Conservation (phyloP, 2,888 invertebrate species). For the Eupithecia subfuscata region DNA sequence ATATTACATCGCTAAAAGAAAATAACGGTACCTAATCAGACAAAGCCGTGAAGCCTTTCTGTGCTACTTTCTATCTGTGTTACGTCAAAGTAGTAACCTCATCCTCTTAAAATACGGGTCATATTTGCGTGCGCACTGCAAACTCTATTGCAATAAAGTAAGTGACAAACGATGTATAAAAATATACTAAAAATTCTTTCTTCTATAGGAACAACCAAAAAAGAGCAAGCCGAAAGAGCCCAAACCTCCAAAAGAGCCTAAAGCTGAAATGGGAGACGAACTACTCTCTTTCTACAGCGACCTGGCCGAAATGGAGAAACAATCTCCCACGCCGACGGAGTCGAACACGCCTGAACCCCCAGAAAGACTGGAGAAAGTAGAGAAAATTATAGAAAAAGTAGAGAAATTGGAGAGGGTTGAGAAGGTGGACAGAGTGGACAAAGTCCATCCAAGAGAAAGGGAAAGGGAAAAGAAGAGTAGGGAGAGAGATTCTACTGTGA, state of each 20-base stretch:
- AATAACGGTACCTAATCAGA: too few relatives aligned
- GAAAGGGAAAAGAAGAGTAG: conserved; percentile 33
- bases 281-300: conserved; percentile 83
- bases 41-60: too few relatives aligned
- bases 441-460: neutral
- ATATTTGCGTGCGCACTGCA: too few relatives aligned
- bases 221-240: neutral
- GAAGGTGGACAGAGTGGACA: neutral
- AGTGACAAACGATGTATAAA: too few relatives aligned
- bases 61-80: too few relatives aligned
- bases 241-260: conserved; percentile 53
- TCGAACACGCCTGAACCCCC: conserved; percentile 49
- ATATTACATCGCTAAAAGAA: too few relatives aligned
- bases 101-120: too few relatives aligned
- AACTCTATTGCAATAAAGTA: too few relatives aligned
- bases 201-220: conserved; percentile 50
- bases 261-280: conserved; percentile 76
- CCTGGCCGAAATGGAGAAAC: conserved; percentile 78
- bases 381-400: neutral
- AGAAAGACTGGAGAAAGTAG: neutral
- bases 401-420: neutral
- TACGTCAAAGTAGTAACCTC: too few relatives aligned
- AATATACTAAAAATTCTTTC: neutral
- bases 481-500: conserved; percentile 35
- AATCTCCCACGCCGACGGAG: conserved; percentile 44